phyloP scores from a whole-genome alignment of 2,797 vertebrate genomes.

The Lates japonicus region DNA sequence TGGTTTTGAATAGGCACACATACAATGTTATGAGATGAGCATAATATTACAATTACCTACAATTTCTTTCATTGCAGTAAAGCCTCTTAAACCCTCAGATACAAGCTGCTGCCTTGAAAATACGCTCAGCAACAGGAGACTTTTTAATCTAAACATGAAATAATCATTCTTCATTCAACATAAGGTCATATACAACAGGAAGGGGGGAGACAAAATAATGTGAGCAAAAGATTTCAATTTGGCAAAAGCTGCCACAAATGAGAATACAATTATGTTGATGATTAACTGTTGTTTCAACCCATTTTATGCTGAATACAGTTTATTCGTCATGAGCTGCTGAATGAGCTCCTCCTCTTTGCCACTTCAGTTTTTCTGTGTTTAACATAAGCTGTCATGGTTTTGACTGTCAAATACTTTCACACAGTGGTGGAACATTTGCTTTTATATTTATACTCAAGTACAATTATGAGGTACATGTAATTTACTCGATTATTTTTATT shows the following conservation, averaged over 20 bases:
- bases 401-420: too few species aligned
- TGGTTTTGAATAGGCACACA: slow-evolving; percentile 24
- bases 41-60: slow-evolving; percentile 23
- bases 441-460: too few species aligned
- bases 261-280: background rate
- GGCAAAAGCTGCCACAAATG: background rate
- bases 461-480: too few species aligned
- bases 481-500: too few species aligned
- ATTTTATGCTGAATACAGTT: background rate
- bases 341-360: background rate
- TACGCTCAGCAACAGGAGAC: background rate
- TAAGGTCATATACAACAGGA: background rate
- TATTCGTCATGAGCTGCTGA: background rate
- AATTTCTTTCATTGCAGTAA: slow-evolving; percentile 48
- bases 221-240: background rate
- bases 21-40: slow-evolving; percentile 41
- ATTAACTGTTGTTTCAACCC: background rate
- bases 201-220: background rate
- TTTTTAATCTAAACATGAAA: slow-evolving; percentile 5
- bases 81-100: slow-evolving; percentile 29
- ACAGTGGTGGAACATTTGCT: too few species aligned
- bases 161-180: background rate
- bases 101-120: slow-evolving; percentile 16
- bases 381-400: background rate
- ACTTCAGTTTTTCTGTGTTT: background rate